Percentiles rank a stretch among this genome's conserved stretches.
These are phyloP conservation scores for Cartodere bifasciata DNA, from an alignment of 2,888 invertebrate species.

Conservation along the genomic window DNA sequence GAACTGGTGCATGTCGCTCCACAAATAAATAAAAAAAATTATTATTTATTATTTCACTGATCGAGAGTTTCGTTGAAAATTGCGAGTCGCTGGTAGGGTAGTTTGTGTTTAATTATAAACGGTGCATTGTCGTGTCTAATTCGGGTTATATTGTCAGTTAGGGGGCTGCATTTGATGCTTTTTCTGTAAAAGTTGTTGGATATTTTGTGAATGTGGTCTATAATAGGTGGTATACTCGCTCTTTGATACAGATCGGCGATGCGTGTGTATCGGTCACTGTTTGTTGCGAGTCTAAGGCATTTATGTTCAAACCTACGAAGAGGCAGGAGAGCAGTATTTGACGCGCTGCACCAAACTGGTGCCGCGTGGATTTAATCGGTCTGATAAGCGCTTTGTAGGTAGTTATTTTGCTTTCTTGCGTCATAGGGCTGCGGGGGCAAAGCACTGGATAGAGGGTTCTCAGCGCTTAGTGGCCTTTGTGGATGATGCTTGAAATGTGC, in stretches of 20 bases:
- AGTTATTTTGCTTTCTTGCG: too few species aligned
- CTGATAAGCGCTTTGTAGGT: too few species aligned
- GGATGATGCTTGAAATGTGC: background rate
- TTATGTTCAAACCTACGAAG: background rate
- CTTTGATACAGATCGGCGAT: background rate
- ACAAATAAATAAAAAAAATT: too few species aligned
- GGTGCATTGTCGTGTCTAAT: background rate
- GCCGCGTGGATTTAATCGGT: too few species aligned
- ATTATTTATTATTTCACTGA: too few species aligned
- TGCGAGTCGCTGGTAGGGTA: too few species aligned
- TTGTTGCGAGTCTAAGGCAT: background rate
- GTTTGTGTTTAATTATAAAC: background rate
- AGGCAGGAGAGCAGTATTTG: too few species aligned
- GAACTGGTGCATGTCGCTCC: too few species aligned
- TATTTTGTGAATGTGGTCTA: background rate
- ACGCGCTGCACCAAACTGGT: too few species aligned
- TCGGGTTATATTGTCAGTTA: background rate
- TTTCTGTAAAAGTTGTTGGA: background rate
- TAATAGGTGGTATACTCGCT: background rate
- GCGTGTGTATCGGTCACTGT: background rate
- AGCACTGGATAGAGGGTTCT: slow-evolving; percentile 5
- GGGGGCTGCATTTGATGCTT: background rate
- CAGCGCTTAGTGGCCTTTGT: background rate
- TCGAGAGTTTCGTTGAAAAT: too few species aligned
- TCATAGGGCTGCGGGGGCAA: too few species aligned